Base-by-base conservation (phyloP, 2,797 vertebrate genomes). In the Danio jaintianensis region DNA sequence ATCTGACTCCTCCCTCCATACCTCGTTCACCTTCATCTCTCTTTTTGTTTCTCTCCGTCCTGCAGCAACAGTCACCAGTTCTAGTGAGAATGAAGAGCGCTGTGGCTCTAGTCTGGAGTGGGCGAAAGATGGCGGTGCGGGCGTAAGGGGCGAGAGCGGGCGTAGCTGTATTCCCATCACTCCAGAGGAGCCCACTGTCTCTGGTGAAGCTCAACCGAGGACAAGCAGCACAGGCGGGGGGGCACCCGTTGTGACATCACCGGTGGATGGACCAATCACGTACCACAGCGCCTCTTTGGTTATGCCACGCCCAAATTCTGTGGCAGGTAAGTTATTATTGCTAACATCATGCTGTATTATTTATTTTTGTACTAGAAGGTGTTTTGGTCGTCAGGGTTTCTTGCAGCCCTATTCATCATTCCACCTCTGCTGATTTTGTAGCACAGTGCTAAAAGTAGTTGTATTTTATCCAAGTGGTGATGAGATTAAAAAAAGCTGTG, bases 11-110 rank as follows among this genome's bases (percentile, higher is more conserved):
- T 52, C 40, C 70, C 53, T 12, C 61, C 50, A 61, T 50, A 42
- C 55, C 38, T 72, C 22, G 42, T 11, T 68, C 62, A 45, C 67
- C 22, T 58, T 78, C 55, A 42, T 61, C 22, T 66, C 47, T 80
- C 56, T 47, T 36, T 66, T 47, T 38, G 29, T 29, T 36, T 38
- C 50, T 53, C 64, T 72, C 43, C 18, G 45, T 56, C 43, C 42
- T 71, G 77, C 90, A 99, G 98, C 97, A 79, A 98, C 97, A 61
- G 95, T 96, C 92, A 98, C 96, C 68, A 99, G 97, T 87, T 99
- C 98, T 29, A 98, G 97, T 83, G 98, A 99, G 93, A 99, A 98
- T 56, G 98, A 98, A 88, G 98, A 99, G 85, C 97, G 96, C 73
- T 96, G 96, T 82, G 92, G 94, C 82, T 96, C 96, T 85, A 97